These are phyloP conservation scores for Plodia interpunctella DNA, from an alignment of 1,140 invertebrate species.

Conservation along the genomic window DNA sequence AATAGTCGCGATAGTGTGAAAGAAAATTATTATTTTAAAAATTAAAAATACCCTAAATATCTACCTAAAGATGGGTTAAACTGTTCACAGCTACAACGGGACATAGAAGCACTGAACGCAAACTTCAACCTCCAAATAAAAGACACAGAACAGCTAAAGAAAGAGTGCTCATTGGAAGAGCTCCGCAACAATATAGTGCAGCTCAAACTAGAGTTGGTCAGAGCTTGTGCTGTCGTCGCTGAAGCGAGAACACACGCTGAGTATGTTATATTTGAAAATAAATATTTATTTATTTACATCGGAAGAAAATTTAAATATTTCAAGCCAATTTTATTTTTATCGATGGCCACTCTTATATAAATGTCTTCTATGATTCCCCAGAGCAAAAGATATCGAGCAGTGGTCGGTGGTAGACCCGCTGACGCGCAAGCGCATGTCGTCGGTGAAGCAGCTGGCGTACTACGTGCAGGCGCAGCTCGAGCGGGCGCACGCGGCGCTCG, in stretches of 20 bases:
- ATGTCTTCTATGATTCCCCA: conserved; percentile 25
- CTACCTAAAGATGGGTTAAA: too few species aligned
- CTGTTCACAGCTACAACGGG: conserved; percentile 57
- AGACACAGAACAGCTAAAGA: conserved; percentile 47
- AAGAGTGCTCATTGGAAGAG: conserved; percentile 65
- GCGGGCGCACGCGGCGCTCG: conserved; percentile 77
- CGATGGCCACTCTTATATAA: too few species aligned
- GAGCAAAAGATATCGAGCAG: conserved; percentile 69
- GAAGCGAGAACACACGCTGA: conserved; percentile 80
- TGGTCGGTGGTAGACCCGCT: conserved; percentile 78
- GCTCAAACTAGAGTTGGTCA: conserved; percentile 79
- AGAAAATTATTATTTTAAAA: too few species aligned
- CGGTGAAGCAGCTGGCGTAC: conserved; percentile 78
- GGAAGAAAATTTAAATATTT: too few species aligned
- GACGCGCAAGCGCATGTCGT: conserved; percentile 75
- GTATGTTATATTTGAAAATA: conserved; percentile 47
- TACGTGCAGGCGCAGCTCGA: conserved; percentile 80
- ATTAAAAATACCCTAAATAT: too few species aligned
- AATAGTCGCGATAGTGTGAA: too few species aligned
- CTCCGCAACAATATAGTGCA: conserved; percentile 50
- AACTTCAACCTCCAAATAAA: conserved; percentile 33
- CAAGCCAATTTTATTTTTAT: too few species aligned
- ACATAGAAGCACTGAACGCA: conserved; percentile 43
- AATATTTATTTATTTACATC: too few species aligned
- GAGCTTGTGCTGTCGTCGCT: conserved; percentile 80